Evolutionary conservation across 2,113 vertebrate species (phyloP), one percentile per base, ranked within the genome.

Genomic region (Bagarius yarrelli): DNA sequence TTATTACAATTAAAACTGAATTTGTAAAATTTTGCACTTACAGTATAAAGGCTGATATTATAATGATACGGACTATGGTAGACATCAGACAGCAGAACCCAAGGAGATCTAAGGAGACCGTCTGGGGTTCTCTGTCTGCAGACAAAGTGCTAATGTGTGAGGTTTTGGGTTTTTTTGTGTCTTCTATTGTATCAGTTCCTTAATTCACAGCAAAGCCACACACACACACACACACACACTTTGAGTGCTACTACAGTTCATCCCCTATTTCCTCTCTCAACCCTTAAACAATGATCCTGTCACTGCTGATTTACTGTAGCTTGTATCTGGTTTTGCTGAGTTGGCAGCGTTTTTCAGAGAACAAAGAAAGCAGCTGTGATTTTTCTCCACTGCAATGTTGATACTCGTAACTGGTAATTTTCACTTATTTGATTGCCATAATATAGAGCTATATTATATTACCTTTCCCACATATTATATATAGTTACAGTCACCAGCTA

Each of bases 131-230:
- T 11, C 50, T 27, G 85, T 74, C 84, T 82, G 83, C 85, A 87
- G 84, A 85, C 80, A 79, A 83, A 27, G 64, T 80, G 88, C 89
- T 89, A 89, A 91, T 84, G 86, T 72, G 73, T 70, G 74, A 25
- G 30, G 8, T 11, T 40, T 66, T 1, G 14, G 23, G 13, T 13
- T 23, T 0, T 52, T 12, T 19, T 72, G 30, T 14, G 21, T n/a
- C 15, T 30, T 25, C 44, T 78, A 81, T 73, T 50, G 14, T 44
- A 82, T 72, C 80, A 55, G 72, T 73, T 23, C 55, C 15, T 75
- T 85, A 59, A 59, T 40, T 30, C 27, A 81, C n/a, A 40, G 19
- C 59, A 12, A 12, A 19, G 21, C 13, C 18, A 71, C 67, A 25
- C 47, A 30, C 47, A 47, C 40, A 47, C 47, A 53, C 8, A 2